These are phyloP conservation scores for Orthosia gothica DNA, from an alignment of 2,888 invertebrate genomes.

Conservation along the genomic window DNA sequence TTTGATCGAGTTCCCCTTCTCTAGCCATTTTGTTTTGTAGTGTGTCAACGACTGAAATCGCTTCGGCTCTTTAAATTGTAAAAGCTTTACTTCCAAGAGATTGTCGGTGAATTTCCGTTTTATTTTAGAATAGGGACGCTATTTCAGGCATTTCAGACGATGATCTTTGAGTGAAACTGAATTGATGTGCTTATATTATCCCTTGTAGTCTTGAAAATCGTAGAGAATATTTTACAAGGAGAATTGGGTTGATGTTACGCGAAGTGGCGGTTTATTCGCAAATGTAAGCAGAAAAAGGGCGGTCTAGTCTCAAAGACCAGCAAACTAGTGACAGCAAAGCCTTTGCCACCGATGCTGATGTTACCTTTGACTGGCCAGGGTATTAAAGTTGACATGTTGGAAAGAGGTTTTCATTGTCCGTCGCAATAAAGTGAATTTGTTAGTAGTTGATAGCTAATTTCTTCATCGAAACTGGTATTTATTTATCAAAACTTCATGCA, in stretches of 20 bases:
- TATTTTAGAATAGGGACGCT: constrained; percentile 38
- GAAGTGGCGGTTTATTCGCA: no score
- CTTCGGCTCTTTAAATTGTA: constrained; percentile 62
- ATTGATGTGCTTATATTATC: constrained; percentile 12
- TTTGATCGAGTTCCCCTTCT: constrained; percentile 56
- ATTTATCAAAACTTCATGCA: neutral
- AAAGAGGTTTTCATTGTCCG: neutral
- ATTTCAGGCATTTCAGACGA: neutral
- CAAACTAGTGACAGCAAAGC: neutral
- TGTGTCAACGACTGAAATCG: constrained; percentile 59
- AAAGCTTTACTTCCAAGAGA: constrained; percentile 56
- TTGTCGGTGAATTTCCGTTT: constrained; percentile 55
- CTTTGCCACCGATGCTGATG: constrained; percentile 4
- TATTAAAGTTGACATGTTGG: neutral
- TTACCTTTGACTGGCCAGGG: constrained; percentile 6
- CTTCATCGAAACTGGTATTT: neutral
- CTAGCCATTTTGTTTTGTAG: constrained; percentile 55
- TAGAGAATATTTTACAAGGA: constrained; percentile 8
- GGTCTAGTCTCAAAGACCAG: neutral
- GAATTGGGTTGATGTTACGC: neutral
- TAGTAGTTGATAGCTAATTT: neutral
- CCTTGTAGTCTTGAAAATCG: neutral
- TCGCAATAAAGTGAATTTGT: neutral
- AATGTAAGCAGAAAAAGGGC: neutral
- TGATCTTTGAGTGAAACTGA: constrained; percentile 13